A percentile compares a stretch with the other conserved stretches of the same genome.
phyloP scores from a whole-genome alignment of 2,113 vertebrate genomes.

The Aepyceros melampus region DNA sequence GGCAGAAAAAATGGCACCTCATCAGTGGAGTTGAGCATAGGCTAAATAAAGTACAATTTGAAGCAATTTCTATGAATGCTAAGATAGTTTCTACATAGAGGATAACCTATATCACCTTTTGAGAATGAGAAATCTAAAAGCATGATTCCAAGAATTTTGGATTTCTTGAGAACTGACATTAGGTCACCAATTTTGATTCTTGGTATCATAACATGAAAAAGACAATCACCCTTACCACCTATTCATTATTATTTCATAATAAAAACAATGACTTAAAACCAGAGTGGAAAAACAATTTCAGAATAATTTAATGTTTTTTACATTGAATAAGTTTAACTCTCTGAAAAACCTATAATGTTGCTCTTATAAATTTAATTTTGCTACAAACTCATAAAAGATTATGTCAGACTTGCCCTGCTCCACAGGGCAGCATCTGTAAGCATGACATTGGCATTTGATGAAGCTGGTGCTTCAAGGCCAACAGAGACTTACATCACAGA shows the following conservation, averaged over 20 bases:
- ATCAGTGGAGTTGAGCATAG: background rate
- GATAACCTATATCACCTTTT: background rate
- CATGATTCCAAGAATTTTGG: background rate
- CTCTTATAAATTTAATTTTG: background rate
- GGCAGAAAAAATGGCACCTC: background rate
- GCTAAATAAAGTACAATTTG: background rate
- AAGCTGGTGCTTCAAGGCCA: background rate
- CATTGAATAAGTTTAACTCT: background rate
- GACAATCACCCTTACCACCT: background rate
- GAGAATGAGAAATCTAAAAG: background rate
- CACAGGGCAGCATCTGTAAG: background rate
- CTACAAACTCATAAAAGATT: background rate
- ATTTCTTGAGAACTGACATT: background rate
- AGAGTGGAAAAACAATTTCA: background rate
- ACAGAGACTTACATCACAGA: background rate
- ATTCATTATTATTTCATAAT: background rate
- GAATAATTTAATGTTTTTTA: background rate
- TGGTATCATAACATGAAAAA: background rate
- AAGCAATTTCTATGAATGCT: background rate
- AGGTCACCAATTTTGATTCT: background rate
- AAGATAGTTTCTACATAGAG: background rate
- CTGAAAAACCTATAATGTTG: background rate
- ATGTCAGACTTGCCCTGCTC: background rate
- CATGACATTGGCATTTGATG: accelerated
- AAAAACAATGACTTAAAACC: background rate